Base-by-base conservation (phyloP, 2,797 vertebrate species). In the Melanitta fusca region DNA sequence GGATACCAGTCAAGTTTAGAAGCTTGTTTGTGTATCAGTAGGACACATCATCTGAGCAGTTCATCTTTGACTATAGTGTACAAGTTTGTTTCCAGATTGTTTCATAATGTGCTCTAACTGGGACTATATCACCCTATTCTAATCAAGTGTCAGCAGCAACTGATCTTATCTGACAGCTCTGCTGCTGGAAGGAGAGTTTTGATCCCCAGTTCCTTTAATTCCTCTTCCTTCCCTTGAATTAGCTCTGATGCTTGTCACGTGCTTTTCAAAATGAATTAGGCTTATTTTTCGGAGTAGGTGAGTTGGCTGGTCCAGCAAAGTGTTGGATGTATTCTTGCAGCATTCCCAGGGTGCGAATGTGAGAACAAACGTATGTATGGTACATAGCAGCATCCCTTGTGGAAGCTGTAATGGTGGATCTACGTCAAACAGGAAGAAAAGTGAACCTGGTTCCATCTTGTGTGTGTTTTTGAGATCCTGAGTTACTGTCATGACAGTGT, bases 91-190 rank as follows among this genome's bases (percentile, higher is more conserved):
- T 66, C 66, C 56, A 53, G 32, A 34, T 88, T 64, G 11, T 73
- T 94, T 93, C 19, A 60, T 11, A 79, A 80, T 25, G 4, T 85
- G 16, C 38, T 60, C 16, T 38, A 73, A 56, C 60, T 47, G 12
- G 38, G 53, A 25, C 53, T 62, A 1, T 27, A 18, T 60, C 21
- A 57, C n/a, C n/a, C 7, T 73, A 11, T 80, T 93, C 32, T 73
- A 57, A 73, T 79, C 22, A 73, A 34, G 30, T 87, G 80, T 64
- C 43, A 22, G 8, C 36, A 85, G 51, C 43, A 43, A 19, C 64
- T 91, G 56, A 87, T 92, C 28, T 81, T 47, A 85, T 71, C 57
- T 87, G 89, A 64, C 71, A 85, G 79, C 79, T 91, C 81, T 10
- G 43, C 65, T 20, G 21, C 43, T 91, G 85, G 72, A 92, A 86